Percentiles rank a stretch among this genome's conserved stretches.
phyloP scores from a whole-genome alignment of 1,140 invertebrate genomes.

The Cydia splendana region DNA sequence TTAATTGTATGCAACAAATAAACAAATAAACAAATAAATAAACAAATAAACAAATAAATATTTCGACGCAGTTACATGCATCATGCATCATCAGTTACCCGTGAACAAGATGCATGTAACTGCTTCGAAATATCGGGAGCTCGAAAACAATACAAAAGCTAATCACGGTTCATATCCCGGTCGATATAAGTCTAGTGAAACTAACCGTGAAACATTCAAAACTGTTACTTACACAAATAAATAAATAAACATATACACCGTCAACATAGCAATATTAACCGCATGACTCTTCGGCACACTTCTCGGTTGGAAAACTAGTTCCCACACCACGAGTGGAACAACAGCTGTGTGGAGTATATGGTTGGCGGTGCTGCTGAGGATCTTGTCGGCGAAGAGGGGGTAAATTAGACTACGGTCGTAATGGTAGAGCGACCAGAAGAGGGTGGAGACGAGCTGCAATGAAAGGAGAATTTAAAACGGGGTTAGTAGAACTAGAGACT shows the following conservation, averaged over 20 bases:
- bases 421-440: conserved; percentile 60
- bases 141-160: no score
- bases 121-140: no score
- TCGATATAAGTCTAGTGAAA: no score
- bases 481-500: no score
- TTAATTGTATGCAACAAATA: no score
- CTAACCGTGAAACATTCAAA: no score
- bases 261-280: conserved; percentile 43
- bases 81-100: no score
- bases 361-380: conserved; percentile 49
- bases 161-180: no score
- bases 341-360: conserved; percentile 63
- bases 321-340: conserved; percentile 49
- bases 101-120: no score
- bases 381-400: conserved; percentile 47
- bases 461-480: background rate
- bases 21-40: no score
- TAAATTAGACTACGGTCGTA: conserved; percentile 55
- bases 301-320: conserved; percentile 47
- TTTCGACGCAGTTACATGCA: no score
- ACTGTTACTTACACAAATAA: conserved; percentile 57
- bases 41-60: no score
- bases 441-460: conserved; percentile 46
- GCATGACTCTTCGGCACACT: conserved; percentile 46
- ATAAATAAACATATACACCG: conserved; percentile 47